Conservation (phyloP, 2,888 invertebrate genomes). For the Thalpophila matura region DNA sequence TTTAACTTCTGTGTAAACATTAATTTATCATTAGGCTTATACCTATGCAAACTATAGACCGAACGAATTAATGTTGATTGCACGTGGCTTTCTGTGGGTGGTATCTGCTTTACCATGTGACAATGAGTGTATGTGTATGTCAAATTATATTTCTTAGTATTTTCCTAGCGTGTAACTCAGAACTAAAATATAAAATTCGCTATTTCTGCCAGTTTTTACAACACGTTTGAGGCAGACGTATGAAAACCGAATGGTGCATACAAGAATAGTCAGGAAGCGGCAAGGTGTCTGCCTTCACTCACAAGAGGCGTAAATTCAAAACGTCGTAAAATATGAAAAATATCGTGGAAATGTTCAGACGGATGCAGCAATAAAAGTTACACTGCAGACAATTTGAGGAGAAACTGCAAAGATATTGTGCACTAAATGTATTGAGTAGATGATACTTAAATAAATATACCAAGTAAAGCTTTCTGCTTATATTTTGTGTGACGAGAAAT, state of each 20-base stretch:
- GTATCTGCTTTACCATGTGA: too few species aligned
- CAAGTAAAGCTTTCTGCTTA: not conserved
- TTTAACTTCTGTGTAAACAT: too few species aligned
- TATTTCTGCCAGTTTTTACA: slow-evolving; percentile 56
- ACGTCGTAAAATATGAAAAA: slow-evolving; percentile 89
- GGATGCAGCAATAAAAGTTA: slow-evolving; percentile 77
- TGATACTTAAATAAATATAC: slow-evolving; percentile 22
- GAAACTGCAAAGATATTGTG: slow-evolving; percentile 60
- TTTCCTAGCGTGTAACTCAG: not conserved
- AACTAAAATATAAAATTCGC: slow-evolving; percentile 28
- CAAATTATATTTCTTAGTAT: not conserved
- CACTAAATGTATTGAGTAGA: slow-evolving; percentile 51
- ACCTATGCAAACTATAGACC: too few species aligned
- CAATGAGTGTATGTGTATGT: too few species aligned
- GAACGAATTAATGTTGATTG: too few species aligned
- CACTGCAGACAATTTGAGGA: slow-evolving; percentile 71
- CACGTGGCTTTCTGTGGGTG: too few species aligned
- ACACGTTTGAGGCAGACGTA: slow-evolving; percentile 33
- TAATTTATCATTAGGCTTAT: too few species aligned
- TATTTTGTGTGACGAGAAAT: not conserved
- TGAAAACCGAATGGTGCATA: slow-evolving; percentile 51
- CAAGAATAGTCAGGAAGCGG: slow-evolving; percentile 65
- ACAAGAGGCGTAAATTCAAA: slow-evolving; percentile 84
- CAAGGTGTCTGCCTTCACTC: slow-evolving; percentile 65
- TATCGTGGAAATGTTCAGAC: slow-evolving; percentile 73